Conservation (phyloP, 2,888 invertebrate species). For the Oscheius sp. region DNA sequence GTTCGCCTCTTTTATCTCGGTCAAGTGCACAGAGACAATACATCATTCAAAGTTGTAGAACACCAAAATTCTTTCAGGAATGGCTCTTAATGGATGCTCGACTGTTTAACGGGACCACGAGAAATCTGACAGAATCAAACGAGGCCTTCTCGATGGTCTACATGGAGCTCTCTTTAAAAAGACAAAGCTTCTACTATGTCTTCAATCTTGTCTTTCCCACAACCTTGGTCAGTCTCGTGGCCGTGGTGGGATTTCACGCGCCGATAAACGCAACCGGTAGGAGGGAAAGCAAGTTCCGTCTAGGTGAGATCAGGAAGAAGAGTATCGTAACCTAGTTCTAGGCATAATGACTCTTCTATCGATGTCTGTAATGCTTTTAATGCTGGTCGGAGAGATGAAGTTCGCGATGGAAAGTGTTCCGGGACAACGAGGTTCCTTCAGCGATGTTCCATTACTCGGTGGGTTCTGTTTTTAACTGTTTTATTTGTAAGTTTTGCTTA, state of each 20-base stretch:
- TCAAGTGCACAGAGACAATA: neutral
- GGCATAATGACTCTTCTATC: slow-evolving; percentile 76
- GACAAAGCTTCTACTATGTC: slow-evolving; percentile 76
- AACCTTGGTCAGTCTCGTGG: slow-evolving; percentile 76
- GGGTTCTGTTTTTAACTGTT: slow-evolving; percentile 19
- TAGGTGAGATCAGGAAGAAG: slow-evolving; percentile 64
- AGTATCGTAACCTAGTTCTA: neutral
- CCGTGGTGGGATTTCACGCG: slow-evolving; percentile 77
- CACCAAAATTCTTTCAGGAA: slow-evolving; percentile 44
- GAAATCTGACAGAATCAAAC: slow-evolving; percentile 58
- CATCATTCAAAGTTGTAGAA: neutral
- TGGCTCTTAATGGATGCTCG: slow-evolving; percentile 63
- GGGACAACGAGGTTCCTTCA: slow-evolving; percentile 74
- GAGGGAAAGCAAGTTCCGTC: slow-evolving; percentile 72
- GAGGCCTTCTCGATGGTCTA: slow-evolving; percentile 70
- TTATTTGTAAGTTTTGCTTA: neutral
- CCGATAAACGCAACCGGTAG: slow-evolving; percentile 75
- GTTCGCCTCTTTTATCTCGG: slow-evolving; percentile 14
- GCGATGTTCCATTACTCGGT: slow-evolving; percentile 76
- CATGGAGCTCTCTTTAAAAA: slow-evolving; percentile 65
- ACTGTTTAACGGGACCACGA: slow-evolving; percentile 64
- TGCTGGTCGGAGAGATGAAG: slow-evolving; percentile 77
- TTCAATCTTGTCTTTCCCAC: slow-evolving; percentile 77
- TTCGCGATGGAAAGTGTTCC: slow-evolving; percentile 71
- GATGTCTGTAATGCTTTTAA: slow-evolving; percentile 76